A percentile compares a stretch with the other conserved stretches of the same genome.
Conservation (phyloP, 2,797 vertebrate species). For the Gallinago stenura region DNA sequence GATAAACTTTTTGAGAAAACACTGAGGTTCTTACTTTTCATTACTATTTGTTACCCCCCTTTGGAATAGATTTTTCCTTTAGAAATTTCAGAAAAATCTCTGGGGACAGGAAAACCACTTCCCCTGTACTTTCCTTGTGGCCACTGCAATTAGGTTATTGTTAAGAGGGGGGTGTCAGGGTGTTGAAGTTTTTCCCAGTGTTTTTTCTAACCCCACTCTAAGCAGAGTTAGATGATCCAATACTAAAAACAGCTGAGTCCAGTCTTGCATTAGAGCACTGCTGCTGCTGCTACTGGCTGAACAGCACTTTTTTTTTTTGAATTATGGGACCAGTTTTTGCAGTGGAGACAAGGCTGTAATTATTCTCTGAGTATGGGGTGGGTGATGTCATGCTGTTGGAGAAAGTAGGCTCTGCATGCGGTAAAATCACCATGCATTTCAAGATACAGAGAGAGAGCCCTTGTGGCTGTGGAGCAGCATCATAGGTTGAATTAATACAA, state of each 20-base stretch:
- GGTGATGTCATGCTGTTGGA: slow-evolving; percentile 16
- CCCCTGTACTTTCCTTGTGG: fast-evolving
- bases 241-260: neutral
- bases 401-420: neutral
- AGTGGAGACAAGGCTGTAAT: neutral
- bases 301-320: neutral
- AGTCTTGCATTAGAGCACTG: neutral
- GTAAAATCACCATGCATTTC: neutral
- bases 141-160: neutral
- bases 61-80: neutral
- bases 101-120: neutral
- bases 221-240: neutral
- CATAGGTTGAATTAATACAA: neutral
- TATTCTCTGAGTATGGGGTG: neutral
- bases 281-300: neutral
- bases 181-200: neutral
- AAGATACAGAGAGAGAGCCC: neutral
- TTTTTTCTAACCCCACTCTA: neutral
- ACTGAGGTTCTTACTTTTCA: neutral
- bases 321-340: neutral
- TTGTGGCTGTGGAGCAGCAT: neutral
- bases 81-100: neutral
- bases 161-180: neutral
- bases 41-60: neutral
- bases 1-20: neutral